Evolutionary conservation across 2,888 invertebrate species (phyloP).

Genomic region (Phortica magna): DNA sequence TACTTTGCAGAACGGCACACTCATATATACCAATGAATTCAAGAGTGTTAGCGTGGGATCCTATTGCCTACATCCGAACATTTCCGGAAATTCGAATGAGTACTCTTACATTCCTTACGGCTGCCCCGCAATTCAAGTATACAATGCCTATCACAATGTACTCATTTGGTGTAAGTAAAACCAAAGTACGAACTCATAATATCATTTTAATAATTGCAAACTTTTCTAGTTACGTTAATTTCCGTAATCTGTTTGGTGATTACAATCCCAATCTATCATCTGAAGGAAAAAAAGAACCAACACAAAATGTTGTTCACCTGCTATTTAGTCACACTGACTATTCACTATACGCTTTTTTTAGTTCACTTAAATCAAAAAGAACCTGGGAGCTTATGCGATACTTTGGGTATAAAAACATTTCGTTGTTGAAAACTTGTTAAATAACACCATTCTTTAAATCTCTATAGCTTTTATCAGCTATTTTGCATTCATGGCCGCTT

Average conservation of each 20-base stretch:
- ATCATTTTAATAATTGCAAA: not conserved
- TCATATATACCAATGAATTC: constrained; percentile 2
- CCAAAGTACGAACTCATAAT: not conserved
- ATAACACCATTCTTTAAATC: no score
- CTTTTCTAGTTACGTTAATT: no score
- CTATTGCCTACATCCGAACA: no score
- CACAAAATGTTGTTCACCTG: constrained; percentile 87
- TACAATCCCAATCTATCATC: no score
- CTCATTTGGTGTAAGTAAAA: constrained; percentile 1
- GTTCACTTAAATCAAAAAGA: no score
- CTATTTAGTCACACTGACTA: constrained; percentile 82
- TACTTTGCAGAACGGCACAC: constrained; percentile 42
- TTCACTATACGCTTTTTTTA: constrained; percentile 79
- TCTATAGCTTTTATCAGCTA: constrained; percentile 77
- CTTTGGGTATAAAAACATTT: not conserved
- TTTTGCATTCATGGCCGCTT: constrained; percentile 87
- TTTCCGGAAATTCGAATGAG: no score
- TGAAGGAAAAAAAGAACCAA: constrained; percentile 61
- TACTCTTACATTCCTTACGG: not conserved
- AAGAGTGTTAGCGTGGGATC: no score
- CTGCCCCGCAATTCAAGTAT: not conserved
- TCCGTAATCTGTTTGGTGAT: no score
- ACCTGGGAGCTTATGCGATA: not conserved
- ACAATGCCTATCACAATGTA: not conserved
- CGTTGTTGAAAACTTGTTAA: no score